Evolutionary conservation across 2,113 vertebrate species (phyloP).

Genomic region (Malurus cyaneus): DNA sequence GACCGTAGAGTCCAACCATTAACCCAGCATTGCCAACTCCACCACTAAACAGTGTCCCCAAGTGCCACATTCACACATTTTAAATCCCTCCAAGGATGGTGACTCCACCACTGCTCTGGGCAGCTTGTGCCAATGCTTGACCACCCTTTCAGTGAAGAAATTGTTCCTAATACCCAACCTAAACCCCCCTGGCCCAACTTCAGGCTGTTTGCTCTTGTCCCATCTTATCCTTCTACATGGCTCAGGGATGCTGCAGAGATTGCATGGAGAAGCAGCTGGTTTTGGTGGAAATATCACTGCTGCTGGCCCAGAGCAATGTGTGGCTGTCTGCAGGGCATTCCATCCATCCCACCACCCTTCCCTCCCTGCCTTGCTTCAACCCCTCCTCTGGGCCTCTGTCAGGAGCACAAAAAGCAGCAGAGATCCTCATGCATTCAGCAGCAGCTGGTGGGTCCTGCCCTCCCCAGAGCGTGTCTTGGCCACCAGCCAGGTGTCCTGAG

Average conservation of each 20-base stretch:
- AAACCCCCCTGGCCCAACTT: neutral
- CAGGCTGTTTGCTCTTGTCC: neutral
- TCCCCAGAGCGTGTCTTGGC: neutral
- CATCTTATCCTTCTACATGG: accelerated
- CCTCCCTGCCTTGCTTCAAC: neutral
- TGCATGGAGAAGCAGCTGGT: neutral
- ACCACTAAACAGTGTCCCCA: neutral
- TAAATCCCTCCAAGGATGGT: neutral
- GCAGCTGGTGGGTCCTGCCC: neutral
- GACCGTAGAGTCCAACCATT: neutral
- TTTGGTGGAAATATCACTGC: neutral
- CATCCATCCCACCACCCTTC: neutral
- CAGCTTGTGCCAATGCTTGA: neutral
- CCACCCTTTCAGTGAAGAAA: neutral
- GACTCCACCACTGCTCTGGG: neutral
- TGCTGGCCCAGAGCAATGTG: neutral
- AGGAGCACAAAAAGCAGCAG: neutral
- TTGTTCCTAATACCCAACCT: neutral
- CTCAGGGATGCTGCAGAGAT: neutral
- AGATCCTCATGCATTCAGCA: accelerated
- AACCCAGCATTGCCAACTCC: neutral
- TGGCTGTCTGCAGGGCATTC: neutral
- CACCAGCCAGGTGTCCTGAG: neutral
- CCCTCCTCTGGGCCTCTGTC: neutral
- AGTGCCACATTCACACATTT: neutral